Evolutionary conservation across 2,888 invertebrate species (phyloP).

Genomic region (Acronicta aceris): DNA sequence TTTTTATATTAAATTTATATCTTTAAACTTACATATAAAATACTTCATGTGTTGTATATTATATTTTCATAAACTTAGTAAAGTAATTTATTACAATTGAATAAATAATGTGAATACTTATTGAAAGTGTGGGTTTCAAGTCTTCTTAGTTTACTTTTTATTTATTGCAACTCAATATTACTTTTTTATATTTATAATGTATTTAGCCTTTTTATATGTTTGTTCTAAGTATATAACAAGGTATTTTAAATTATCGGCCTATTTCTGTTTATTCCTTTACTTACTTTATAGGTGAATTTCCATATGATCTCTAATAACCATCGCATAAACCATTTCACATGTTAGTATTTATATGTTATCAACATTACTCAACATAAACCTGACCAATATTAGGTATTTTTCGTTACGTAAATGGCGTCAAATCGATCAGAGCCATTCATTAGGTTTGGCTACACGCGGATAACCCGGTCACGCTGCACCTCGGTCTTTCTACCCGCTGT

Average conservation of each 20-base stretch:
- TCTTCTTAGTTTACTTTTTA: no score
- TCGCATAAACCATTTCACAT: neutral
- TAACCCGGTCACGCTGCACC: constrained; percentile 68
- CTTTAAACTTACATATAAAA: constrained; percentile 34
- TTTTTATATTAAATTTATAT: constrained; percentile 40
- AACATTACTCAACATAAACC: constrained; percentile 7
- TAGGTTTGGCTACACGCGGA: constrained; percentile 49
- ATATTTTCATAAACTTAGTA: constrained; percentile 8
- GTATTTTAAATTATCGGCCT: neutral
- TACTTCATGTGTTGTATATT: constrained; percentile 35
- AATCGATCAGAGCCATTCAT: constrained; percentile 49
- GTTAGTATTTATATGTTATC: constrained; percentile 1
- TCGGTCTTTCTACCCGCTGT: constrained; percentile 44
- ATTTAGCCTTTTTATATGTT: no score
- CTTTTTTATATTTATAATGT: no score
- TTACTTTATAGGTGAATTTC: no score
- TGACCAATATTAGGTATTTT: neutral
- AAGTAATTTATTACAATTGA: neutral
- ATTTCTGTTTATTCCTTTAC: neutral
- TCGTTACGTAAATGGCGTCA: constrained; percentile 21
- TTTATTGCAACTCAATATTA: no score
- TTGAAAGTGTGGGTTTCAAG: no score
- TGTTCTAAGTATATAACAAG: neutral
- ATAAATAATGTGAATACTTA: neutral
- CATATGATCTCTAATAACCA: constrained; percentile 11